Evolutionary conservation across 2,797 vertebrate species (phyloP).

Genomic region (Nyctibius grandis): DNA sequence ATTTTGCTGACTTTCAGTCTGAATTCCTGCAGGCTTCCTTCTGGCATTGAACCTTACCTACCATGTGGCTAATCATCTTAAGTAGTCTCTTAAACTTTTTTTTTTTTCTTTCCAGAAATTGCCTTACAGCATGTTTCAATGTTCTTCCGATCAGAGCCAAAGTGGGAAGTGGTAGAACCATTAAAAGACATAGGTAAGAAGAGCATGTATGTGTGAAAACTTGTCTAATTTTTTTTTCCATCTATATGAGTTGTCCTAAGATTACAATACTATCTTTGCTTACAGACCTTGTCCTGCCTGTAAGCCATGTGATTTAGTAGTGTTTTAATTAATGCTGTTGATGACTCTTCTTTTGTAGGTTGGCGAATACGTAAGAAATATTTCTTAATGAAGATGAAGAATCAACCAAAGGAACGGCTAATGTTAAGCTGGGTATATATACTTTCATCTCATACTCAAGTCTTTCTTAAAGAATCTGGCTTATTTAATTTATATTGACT

Average conservation of each 20-base stretch:
- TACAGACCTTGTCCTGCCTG: background rate
- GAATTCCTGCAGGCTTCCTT: background rate
- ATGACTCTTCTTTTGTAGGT: constrained; percentile 71
- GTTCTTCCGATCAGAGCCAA: constrained; percentile 97
- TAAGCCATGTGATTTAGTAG: background rate
- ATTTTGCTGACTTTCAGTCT: constrained; percentile 28
- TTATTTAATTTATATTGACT: background rate
- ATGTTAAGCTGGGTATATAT: constrained; percentile 92
- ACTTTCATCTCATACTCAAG: background rate
- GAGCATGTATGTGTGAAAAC: background rate
- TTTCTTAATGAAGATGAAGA: constrained; percentile 94
- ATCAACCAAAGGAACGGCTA: constrained; percentile 90
- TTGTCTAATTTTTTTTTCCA: background rate
- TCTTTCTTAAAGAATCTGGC: background rate
- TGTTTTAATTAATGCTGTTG: background rate
- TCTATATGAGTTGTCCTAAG: background rate
- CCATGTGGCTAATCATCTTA: background rate
- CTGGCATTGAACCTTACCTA: background rate
- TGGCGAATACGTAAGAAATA: constrained; percentile 97
- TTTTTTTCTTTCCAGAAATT: constrained; percentile 80
- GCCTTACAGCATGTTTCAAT: constrained; percentile 98
- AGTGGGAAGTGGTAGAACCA: constrained; percentile 95
- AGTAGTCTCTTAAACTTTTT: background rate
- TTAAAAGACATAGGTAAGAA: constrained; percentile 91
- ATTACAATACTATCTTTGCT: background rate